Base-by-base conservation (phyloP, 1,140 invertebrate species). In the Pseudomyrmex flavicornis region DNA sequence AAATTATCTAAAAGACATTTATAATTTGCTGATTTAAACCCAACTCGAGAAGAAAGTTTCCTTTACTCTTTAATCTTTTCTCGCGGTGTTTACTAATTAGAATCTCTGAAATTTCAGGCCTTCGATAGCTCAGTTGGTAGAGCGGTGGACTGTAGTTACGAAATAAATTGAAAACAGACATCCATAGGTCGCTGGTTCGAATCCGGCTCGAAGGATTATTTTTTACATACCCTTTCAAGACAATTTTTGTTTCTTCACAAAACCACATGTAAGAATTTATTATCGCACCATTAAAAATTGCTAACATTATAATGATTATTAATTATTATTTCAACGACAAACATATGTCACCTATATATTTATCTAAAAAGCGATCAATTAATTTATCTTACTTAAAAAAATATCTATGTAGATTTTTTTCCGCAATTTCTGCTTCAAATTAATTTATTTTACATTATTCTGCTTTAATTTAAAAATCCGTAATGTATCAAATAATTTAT, bases 91-190 rank as follows among this genome's bases (percentile, higher is more conserved):
- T 48, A 26, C 52, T 7, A 9, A 74, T 62, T 50, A n/a, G 26
- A 26, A 26, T 26, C 26, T 26, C 26, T 26, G 26, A 26, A 26
- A 26, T 3, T 26, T 26, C 26, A 0, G 2, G 26, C 26, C 26
- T 26, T 26, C 26, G 26, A 26, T 26, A 26, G 26, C 26, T 97
- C 96, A 97, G 96, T 97, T 97, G 96, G 96, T 97, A 97, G 96
- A 97, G 96, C 96, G 96, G 96, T 97, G 96, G 96, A 97, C 96
- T 97, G 96, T 97, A 97, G 96, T 94, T 90, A 92, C 22, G 1
- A 58, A 20, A 15, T 62, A 63, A 0, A 13, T 50, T 1, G 13
- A 58, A 17, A 69, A 2, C 1, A 68, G 77, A 77, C 3, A 93
- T 92, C 89, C 91, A 92, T 92, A 92, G 91, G 90, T 92, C 90